Evolutionary conservation across 64 coral and sea anemone genomes (phyloP).

Genomic region (Pocillopora damicornis): DNA sequence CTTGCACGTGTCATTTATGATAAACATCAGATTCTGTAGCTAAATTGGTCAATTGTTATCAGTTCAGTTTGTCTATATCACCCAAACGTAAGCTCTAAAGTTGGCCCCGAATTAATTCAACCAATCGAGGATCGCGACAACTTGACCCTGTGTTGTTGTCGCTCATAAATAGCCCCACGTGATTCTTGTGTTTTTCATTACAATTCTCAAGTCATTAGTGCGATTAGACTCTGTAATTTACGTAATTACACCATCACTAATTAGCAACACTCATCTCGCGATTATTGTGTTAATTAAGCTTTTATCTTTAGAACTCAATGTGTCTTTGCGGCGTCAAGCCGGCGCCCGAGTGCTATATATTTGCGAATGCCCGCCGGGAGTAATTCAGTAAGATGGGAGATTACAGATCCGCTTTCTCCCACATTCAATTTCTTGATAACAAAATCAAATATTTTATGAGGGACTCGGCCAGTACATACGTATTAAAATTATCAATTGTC

Average conservation of each 20-base stretch:
- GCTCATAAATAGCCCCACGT: constrained; percentile 72
- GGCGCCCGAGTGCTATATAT: constrained; percentile 92
- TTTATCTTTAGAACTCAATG: constrained; percentile 97
- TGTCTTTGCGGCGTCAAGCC: constrained; percentile 76
- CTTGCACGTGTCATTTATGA: constrained; percentile 83
- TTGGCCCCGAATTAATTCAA: constrained; percentile 11
- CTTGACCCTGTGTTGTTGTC: constrained; percentile 61
- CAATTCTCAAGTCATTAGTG: constrained; percentile 94
- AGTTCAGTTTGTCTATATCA: constrained; percentile 78
- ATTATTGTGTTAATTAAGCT: constrained; percentile 99
- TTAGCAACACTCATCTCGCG: constrained; percentile 97
- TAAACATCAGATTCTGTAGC: constrained; percentile 90
- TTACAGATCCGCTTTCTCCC: constrained; percentile 83
- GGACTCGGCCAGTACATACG: constrained; percentile 71
- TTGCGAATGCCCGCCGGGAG: constrained; percentile 72
- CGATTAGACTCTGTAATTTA: constrained; percentile 98
- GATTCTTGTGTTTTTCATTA: constrained; percentile 86
- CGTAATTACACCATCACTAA: constrained; percentile 99
- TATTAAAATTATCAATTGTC: constrained; percentile 84
- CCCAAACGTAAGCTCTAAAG: constrained; percentile 30
- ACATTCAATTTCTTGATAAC: constrained; percentile 94
- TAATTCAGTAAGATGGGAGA: constrained; percentile 68
- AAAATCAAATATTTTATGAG: constrained; percentile 99
- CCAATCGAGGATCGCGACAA: constrained; percentile 55
- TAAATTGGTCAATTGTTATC: constrained; percentile 97